Evolutionary conservation across 2,113 vertebrate species (phyloP).

Genomic region (Urocolius indicus): DNA sequence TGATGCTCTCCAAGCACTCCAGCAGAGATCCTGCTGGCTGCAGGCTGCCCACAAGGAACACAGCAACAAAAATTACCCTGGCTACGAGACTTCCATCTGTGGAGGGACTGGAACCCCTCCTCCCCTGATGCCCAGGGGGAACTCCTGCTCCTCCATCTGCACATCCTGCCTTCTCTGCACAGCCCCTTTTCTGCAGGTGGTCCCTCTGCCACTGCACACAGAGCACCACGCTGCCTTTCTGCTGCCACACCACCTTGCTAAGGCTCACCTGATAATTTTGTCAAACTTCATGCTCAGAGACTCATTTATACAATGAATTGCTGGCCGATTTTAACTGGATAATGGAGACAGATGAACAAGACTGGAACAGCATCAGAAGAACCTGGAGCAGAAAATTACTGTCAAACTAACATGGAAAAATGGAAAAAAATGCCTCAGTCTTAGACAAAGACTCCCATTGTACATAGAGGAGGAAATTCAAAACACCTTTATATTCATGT

Average conservation of each 20-base stretch:
- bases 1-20: not conserved
- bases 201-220: no score
- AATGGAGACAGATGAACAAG: not conserved
- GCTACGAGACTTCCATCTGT: not conserved
- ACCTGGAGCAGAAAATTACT: slow-evolving; percentile 9
- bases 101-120: not conserved
- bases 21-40: not conserved
- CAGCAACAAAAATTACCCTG: rapidly evolving
- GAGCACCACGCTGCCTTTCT: rapidly evolving
- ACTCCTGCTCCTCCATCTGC: not conserved
- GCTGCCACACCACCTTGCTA: rapidly evolving
- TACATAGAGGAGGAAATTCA: slow-evolving; percentile 30
- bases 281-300: not conserved
- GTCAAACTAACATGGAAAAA: slow-evolving; percentile 28
- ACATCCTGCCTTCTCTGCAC: not conserved
- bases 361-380: not conserved
- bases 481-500: not conserved
- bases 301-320: not conserved
- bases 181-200: not conserved
- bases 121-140: rapidly evolving
- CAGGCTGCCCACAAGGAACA: not conserved
- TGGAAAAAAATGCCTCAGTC: not conserved
- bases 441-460: slow-evolving; percentile 50
- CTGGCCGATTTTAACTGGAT: not conserved
- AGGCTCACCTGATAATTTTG: not conserved